phyloP scores from a whole-genome alignment of 2,888 invertebrate genomes.

The Sminthurinus aureus region DNA sequence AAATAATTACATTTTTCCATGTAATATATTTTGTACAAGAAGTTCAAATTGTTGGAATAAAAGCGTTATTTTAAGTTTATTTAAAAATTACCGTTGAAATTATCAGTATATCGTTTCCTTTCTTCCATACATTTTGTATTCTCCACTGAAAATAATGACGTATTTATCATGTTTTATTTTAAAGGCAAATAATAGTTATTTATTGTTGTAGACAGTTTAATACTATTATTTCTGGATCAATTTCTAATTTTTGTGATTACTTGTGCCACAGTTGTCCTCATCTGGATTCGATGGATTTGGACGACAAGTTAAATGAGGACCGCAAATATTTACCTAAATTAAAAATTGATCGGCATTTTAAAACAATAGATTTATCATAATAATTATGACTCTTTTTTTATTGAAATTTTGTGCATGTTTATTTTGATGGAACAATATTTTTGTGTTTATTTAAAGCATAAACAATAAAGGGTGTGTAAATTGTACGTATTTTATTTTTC shows the following conservation, averaged over 20 bases:
- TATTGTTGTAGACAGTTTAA: not conserved
- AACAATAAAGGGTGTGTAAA: too few relatives aligned
- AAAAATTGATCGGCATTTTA: too few relatives aligned
- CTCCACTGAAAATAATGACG: slow-evolving; percentile 2
- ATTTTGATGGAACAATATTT: not conserved
- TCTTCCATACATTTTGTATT: slow-evolving; percentile 24
- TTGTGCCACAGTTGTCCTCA: slow-evolving; percentile 43
- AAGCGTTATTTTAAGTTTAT: too few relatives aligned
- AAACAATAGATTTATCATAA: too few relatives aligned
- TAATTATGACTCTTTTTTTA: too few relatives aligned
- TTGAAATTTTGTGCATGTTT: not conserved
- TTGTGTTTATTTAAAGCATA: too few relatives aligned
- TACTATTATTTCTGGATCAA: not conserved
- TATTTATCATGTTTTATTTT: not conserved
- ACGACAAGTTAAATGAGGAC: slow-evolving; percentile 52
- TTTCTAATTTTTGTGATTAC: slow-evolving; percentile 30
- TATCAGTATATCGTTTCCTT: slow-evolving; percentile 64
- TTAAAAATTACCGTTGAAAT: slow-evolving; percentile 60
- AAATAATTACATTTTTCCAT: too few relatives aligned
- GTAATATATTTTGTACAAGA: too few relatives aligned
- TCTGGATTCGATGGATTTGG: not conserved
- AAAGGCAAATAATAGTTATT: too few relatives aligned
- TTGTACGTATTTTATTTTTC: not conserved
- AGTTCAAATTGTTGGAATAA: too few relatives aligned
- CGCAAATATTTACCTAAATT: slow-evolving; percentile 54